A percentile compares a stretch with the other conserved stretches of the same genome.
Conservation (phyloP, 2,888 invertebrate genomes). For the Pilophorus perplexus region DNA sequence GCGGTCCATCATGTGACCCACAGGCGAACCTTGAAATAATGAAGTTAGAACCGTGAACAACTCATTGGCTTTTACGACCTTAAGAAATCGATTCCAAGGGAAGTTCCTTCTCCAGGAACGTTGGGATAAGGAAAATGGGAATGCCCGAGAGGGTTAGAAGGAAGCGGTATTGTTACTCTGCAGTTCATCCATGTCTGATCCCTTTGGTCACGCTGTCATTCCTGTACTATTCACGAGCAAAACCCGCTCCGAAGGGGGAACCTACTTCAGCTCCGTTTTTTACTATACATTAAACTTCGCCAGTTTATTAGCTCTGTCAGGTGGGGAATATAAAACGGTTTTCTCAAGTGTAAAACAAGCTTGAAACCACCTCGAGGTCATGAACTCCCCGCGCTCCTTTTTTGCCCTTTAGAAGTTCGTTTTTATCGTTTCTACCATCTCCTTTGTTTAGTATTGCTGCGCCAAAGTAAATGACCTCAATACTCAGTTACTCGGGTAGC, state of each 20-base stretch:
- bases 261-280: not conserved
- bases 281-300: not conserved
- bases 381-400: not conserved
- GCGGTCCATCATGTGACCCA: too few species aligned
- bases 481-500: too few species aligned
- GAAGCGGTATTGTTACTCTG: not conserved
- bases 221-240: not conserved
- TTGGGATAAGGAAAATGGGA: too few species aligned
- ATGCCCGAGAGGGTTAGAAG: too few species aligned
- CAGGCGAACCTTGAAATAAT: too few species aligned
- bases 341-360: not conserved
- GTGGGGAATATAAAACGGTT: not conserved
- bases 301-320: not conserved
- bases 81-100: too few species aligned
- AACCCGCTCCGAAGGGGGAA: not conserved
- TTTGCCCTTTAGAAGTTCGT: not conserved
- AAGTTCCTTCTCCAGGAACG: too few species aligned
- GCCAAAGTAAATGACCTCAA: too few species aligned
- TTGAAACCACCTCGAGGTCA: not conserved
- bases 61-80: too few species aligned
- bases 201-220: constrained; percentile 13
- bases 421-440: not conserved
- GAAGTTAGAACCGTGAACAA: too few species aligned
- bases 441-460: too few species aligned
- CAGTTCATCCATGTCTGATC: constrained; percentile 10